Conservation (phyloP, 2,888 invertebrate genomes). For the Melinaea menophilus region DNA sequence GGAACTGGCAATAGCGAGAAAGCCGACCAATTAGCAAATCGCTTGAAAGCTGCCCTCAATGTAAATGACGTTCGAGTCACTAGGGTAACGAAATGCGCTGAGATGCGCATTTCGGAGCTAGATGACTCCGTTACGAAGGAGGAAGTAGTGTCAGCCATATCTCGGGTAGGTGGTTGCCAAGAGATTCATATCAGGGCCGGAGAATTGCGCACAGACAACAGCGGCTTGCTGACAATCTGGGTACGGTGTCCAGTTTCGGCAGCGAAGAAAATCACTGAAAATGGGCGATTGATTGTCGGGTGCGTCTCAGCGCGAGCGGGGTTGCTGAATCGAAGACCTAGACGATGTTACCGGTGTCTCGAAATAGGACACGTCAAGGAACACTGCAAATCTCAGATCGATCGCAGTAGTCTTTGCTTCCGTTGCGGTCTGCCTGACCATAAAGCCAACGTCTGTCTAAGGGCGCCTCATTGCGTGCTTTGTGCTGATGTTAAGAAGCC, state of each 20-base stretch:
- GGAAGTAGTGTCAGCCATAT: conserved; percentile 19
- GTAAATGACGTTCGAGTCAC: no score
- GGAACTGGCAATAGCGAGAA: no score
- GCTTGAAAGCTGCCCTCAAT: no score
- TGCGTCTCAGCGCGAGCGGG: conserved; percentile 24
- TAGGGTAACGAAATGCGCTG: conserved; percentile 1
- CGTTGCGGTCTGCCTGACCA: conserved; percentile 29
- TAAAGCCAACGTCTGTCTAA: conserved; percentile 16
- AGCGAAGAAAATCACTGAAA: conserved; percentile 22
- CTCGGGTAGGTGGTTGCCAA: conserved; percentile 15
- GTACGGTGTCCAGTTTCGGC: conserved; percentile 23
- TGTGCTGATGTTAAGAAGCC: no score
- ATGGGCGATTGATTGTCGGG: conserved; percentile 23
- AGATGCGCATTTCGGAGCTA: conserved; percentile 26
- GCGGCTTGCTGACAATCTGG: conserved; percentile 5
- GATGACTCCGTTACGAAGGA: conserved; percentile 27
- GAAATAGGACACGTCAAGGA: conserved; percentile 19
- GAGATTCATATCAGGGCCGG: conserved; percentile 11
- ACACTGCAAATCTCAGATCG: conserved; percentile 16
- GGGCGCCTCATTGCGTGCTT: no score
- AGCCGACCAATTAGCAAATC: no score
- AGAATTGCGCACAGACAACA: neutral
- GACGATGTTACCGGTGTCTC: conserved; percentile 28
- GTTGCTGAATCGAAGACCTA: conserved; percentile 12
- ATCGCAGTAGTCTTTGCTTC: conserved; percentile 15